These are phyloP conservation scores for Dendronephthya gigantea DNA, from an alignment of 64 coral and sea anemone genomes.

Conservation along the genomic window DNA sequence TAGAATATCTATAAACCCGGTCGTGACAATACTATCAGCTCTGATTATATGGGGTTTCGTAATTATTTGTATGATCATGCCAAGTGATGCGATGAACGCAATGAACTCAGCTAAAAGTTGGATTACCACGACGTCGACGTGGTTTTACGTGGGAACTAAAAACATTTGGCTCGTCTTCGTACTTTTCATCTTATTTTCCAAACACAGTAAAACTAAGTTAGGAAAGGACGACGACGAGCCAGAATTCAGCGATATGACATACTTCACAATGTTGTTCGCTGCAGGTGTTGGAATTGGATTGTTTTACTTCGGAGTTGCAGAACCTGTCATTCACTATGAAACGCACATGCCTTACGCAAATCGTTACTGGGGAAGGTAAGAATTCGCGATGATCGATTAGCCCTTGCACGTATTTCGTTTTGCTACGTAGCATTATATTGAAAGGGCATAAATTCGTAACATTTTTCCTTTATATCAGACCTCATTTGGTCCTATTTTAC, in stretches of 20 bases:
- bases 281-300: conserved; percentile 50
- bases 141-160: conserved; percentile 54
- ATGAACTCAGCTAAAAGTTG: conserved; percentile 44
- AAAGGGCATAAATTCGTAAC: no score
- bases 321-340: conserved; percentile 46
- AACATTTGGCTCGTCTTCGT: conserved; percentile 47
- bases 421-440: no score
- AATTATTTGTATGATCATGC: conserved; percentile 21
- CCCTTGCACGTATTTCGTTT: no score
- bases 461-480: no score
- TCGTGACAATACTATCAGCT: conserved; percentile 54
- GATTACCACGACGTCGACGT: conserved; percentile 43
- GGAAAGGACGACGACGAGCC: conserved; percentile 44
- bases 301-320: conserved; percentile 53
- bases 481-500: no score
- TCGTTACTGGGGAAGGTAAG: conserved; percentile 42
- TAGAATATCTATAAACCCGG: conserved; percentile 53
- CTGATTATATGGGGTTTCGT: conserved; percentile 61
- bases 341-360: conserved; percentile 12
- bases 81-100: conserved; percentile 3
- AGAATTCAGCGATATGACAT: conserved; percentile 43
- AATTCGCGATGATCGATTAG: neutral
- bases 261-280: conserved; percentile 57
- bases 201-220: conserved; percentile 53
- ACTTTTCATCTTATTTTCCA: conserved; percentile 44